Base-by-base conservation (phyloP, 2,888 invertebrate species). In the Heteromyza rotundicornis region DNA sequence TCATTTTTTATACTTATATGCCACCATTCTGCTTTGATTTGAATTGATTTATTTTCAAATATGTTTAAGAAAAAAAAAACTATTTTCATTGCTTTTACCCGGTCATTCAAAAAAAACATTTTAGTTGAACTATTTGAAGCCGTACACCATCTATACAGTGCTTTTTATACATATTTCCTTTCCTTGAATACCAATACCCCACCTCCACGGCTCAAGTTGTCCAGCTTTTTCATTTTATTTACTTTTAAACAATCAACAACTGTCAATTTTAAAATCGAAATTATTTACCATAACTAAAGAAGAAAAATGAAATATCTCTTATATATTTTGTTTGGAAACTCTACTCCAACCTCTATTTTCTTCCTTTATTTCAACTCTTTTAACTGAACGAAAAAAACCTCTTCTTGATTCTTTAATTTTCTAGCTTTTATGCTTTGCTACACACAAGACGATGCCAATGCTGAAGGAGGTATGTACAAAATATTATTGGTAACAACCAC, bases 351-450 rank as follows among this genome's bases (percentile, higher is more conserved):
- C 19, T 64, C 62, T 66, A 56, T 62, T 47, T 63, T 64, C 64
- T 64, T 68, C 62, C 56, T 35, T 50, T 50, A 16, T 56, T 58
- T 56, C 14, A 51, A 59, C 59, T 59, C 56, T 67, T 47, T 63
- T 63, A 65, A 65, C 64, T 64, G 61, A 64, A 64, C 60, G 60
- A 64, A 63, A n/a, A n/a, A 47, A 19, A 63, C 68, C 47, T 47
- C 67, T 65, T 70, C 69, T 69, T 61, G 64, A 70, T 68, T 71
- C 69, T 72, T 78, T 77, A 72, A 75, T 81, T 81, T 92, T 83
- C 90, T 76, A 94, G 94, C 94, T 85, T 94, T 93, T 90, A 94
- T 94, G 94, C 89, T 94, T 87, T 94, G 94, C 89, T 94, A 94
- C 87, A 93, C 94, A 78, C 94, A 94, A 87, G 94, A 94, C 87